Evolutionary conservation across 1,140 invertebrate species (phyloP).

Genomic region (Aphaenogaster floridana): DNA sequence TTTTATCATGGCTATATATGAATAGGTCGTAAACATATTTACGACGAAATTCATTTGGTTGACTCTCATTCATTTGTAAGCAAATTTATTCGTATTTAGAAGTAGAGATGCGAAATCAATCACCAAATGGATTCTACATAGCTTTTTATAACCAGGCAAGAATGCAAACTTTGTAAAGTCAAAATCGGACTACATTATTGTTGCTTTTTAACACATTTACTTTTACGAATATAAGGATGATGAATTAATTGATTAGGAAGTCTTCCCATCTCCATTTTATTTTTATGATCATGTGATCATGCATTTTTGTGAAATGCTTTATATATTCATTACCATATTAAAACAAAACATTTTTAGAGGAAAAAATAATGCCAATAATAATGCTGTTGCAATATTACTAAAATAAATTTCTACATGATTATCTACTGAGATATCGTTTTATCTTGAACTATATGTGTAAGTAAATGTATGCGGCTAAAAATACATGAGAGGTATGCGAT

Average conservation of each 20-base stretch:
- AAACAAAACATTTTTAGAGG: background rate
- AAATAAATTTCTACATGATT: background rate
- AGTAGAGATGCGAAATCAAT: slow-evolving; percentile 35
- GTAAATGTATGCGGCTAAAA: background rate
- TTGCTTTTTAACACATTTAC: slow-evolving; percentile 17
- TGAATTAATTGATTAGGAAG: slow-evolving; percentile 28
- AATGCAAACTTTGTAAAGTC: slow-evolving; percentile 8
- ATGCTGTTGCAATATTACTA: background rate
- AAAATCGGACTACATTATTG: background rate
- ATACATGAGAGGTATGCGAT: background rate
- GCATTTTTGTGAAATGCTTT: background rate
- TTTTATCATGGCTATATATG: slow-evolving; percentile 1
- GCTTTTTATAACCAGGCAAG: background rate
- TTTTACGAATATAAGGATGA: background rate
- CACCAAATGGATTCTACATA: slow-evolving; percentile 31
- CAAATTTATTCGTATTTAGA: slow-evolving; percentile 34
- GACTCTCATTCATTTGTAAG: background rate
- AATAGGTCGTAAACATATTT: slow-evolving; percentile 2
- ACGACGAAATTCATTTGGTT: background rate
- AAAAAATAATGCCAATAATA: background rate
- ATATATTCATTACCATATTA: background rate
- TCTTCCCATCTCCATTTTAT: background rate
- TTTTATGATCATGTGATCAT: background rate
- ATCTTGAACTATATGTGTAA: background rate
- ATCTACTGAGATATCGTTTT: background rate